phyloP scores from a whole-genome alignment of 2,797 vertebrate species.

The Thunnus albacares region DNA sequence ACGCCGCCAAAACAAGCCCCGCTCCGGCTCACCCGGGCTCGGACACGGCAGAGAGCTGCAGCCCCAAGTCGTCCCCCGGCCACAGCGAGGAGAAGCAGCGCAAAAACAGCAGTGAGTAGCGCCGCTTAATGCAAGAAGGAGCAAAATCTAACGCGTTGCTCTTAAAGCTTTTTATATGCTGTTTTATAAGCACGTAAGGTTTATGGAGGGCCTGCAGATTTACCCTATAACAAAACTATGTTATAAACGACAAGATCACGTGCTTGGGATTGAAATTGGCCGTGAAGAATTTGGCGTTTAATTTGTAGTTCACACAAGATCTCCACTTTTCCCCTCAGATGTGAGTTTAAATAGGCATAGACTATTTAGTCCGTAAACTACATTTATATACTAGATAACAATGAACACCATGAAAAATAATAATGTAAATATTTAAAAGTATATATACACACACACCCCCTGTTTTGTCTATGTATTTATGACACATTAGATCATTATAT shows the following conservation, averaged over 20 bases:
- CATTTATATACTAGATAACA: slow-evolving; percentile 6
- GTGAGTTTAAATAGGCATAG: not conserved
- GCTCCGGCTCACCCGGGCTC: slow-evolving; percentile 83
- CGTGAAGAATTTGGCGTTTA: slow-evolving; percentile 93
- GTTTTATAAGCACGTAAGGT: slow-evolving; percentile 99
- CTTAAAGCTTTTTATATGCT: slow-evolving; percentile 99
- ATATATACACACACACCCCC: rapidly evolving
- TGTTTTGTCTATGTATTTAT: not conserved
- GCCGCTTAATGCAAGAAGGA: slow-evolving; percentile 80
- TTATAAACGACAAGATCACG: slow-evolving; percentile 98
- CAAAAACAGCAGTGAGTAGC: slow-evolving; percentile 92
- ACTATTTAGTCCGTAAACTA: not conserved
- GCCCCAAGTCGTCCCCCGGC: slow-evolving; percentile 95
- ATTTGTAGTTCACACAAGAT: slow-evolving; percentile 50
- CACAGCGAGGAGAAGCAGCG: slow-evolving; percentile 95
- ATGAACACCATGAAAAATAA: not conserved
- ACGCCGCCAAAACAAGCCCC: slow-evolving; percentile 85
- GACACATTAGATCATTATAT: not conserved
- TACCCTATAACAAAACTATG: slow-evolving; percentile 97
- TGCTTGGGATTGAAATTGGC: slow-evolving; percentile 99
- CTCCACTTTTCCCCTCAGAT: not conserved
- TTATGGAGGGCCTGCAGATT: slow-evolving; percentile 99
- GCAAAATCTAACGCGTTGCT: slow-evolving; percentile 90
- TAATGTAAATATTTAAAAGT: not conserved
- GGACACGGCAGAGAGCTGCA: slow-evolving; percentile 91